These are phyloP conservation scores for Clarias laeviceps DNA, from an alignment of 2,797 vertebrate genomes.

Conservation along the genomic window DNA sequence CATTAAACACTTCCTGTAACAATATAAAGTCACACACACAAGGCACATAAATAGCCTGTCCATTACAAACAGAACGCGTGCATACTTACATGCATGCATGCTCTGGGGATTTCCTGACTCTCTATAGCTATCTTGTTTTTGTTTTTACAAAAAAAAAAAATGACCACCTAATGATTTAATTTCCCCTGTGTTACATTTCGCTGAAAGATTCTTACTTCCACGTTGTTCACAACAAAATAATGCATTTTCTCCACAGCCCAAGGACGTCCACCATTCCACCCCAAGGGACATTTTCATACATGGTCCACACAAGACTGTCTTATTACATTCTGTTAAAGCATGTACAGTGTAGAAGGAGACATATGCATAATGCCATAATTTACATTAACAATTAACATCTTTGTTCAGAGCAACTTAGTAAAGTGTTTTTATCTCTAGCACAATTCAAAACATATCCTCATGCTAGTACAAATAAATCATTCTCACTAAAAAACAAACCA, in stretches of 20 bases:
- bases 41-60: not conserved
- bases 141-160: not conserved
- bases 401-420: not conserved
- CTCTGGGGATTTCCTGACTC: constrained; percentile 5
- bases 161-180: not conserved
- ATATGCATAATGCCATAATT: not conserved
- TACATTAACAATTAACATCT: no score
- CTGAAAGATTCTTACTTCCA: not conserved
- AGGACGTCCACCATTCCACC: not conserved
- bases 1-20: constrained; percentile 56
- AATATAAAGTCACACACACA: not conserved
- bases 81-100: not conserved
- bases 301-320: not conserved
- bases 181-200: not conserved
- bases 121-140: not conserved
- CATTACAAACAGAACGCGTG: constrained; percentile 2
- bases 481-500: not conserved
- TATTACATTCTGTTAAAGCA: not conserved
- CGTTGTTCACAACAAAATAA: not conserved
- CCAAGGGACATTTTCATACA: not conserved
- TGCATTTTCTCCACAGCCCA: not conserved
- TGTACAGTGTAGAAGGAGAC: not conserved
- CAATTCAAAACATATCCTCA: not conserved
- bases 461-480: not conserved
- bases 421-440: not conserved